phyloP scores from a whole-genome alignment of 2,797 vertebrate genomes.

The Arvicola amphibius region DNA sequence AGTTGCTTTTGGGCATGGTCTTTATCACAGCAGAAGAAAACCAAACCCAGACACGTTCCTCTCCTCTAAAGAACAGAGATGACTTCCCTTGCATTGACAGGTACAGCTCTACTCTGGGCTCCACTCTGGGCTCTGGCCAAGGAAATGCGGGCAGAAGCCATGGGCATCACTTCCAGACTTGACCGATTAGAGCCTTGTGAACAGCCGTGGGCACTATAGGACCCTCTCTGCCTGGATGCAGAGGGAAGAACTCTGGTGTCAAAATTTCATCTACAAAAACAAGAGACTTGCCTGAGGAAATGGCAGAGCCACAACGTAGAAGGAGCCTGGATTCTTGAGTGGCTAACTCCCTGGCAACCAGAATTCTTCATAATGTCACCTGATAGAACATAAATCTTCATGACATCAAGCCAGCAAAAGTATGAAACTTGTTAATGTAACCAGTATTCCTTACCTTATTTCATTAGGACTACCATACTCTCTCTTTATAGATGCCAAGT shows the following conservation, averaged over 20 bases:
- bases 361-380: neutral
- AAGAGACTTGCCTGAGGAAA: neutral
- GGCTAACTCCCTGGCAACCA: neutral
- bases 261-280: neutral
- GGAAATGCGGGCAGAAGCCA: neutral
- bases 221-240: neutral
- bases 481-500: neutral
- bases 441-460: neutral
- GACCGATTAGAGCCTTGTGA: neutral
- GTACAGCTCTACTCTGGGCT: neutral
- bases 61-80: neutral
- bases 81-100: neutral
- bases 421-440: neutral
- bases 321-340: neutral
- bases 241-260: neutral
- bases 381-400: neutral
- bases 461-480: neutral
- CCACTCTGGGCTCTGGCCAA: neutral
- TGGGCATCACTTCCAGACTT: neutral
- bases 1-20: neutral
- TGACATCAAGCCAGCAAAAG: neutral
- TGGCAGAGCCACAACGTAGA: neutral
- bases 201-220: neutral
- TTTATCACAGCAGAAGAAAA: too few species aligned
- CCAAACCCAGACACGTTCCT: neutral